Base-by-base conservation (phyloP, 2,797 vertebrate genomes). In the Sebastiscus tertius region DNA sequence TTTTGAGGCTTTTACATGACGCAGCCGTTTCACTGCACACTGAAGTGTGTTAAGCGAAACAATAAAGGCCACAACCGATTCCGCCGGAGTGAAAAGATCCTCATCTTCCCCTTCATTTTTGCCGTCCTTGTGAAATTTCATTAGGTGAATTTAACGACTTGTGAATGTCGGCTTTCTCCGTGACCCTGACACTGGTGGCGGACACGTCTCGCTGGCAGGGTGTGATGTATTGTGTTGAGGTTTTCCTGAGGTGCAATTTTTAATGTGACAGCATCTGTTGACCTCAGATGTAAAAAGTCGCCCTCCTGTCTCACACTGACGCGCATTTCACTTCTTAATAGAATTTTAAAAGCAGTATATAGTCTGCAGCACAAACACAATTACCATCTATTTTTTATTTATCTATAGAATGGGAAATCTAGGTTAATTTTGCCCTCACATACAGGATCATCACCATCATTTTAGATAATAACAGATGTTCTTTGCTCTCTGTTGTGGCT, bases 71-170 rank as follows among this genome's bases (percentile, higher is more conserved):
- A 82, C 87, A 83, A 34, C 82, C 59, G 71, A 88, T 91, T 89
- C 65, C 18, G 82, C 42, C 2, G 1, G 75, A 92, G 79, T 88
- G 90, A 93, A 91, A 93, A 91, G 88, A 92, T 92, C 83, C 87
- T 83, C 92, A 91, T 89, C 89, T 78, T 86, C 82, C 80, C 81
- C 80, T 86, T 89, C 84, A 71, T 89, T 94, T 91, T 89, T 90
- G 90, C 84, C 88, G 89, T 87, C 92, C 94, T 92, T 91, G 90
- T 94, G 91, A 93, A 91, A 95, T 94, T 94, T 93, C 92, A 94
- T 95, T 94, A 93, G 92, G 88, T 92, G 92, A 91, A 90, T 92
- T 94, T 94, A 94, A 94, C 81, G 92, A 94, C 92, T 95, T 94
- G 92, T 91, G 92, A 94, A 92, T 89, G 92, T 88, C 83, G 78